Conservation (phyloP, 1,140 invertebrate species). For the Microplitis demolitor region DNA sequence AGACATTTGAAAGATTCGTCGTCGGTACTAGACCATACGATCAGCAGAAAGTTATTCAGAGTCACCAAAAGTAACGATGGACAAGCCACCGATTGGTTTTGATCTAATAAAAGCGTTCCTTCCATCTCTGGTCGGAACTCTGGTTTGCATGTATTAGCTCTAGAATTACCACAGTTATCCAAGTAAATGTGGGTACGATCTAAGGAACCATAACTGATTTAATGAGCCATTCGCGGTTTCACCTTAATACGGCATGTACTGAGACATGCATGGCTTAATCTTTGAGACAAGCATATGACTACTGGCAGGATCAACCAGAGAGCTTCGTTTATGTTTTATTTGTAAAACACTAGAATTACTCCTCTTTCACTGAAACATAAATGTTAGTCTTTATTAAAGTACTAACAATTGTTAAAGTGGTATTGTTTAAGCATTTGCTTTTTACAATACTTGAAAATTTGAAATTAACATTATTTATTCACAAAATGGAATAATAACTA, state of each 20-base stretch:
- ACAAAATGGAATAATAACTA: no score
- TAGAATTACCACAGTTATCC: constrained; percentile 85
- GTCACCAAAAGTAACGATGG: no score
- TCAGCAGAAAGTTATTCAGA: no score
- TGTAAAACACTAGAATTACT: no score
- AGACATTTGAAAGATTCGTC: constrained; percentile 82
- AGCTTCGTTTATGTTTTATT: no score
- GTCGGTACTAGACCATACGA: constrained; percentile 59
- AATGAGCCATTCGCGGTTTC: constrained; percentile 75
- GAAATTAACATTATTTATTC: no score
- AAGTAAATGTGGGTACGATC: constrained; percentile 67
- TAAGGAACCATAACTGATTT: constrained; percentile 39
- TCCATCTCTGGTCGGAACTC: constrained; percentile 69
- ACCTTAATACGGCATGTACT: constrained; percentile 72
- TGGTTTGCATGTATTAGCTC: constrained; percentile 81
- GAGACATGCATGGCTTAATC: constrained; percentile 81
- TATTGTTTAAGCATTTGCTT: no score
- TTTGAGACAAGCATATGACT: constrained; percentile 80
- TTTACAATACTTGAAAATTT: no score
- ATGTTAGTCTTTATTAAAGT: no score
- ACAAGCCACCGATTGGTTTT: constrained; percentile 64
- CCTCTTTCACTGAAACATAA: no score
- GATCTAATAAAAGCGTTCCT: constrained; percentile 78
- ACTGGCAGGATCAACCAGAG: constrained; percentile 69
- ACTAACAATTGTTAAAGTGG: no score